Conservation (phyloP, 2,888 invertebrate species). For the Mellilla xanthometata region DNA sequence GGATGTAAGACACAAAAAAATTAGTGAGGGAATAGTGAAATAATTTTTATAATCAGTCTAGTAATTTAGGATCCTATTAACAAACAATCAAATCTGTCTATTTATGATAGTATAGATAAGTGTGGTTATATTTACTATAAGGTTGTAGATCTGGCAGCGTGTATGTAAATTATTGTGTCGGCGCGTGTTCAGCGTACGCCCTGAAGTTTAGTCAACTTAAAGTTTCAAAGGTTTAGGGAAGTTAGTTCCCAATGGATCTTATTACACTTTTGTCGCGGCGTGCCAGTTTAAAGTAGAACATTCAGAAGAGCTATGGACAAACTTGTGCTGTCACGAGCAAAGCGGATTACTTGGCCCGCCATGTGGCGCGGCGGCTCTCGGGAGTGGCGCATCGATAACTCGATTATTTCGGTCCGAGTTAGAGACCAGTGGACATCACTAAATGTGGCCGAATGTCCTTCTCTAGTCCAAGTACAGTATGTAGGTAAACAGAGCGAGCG, state of each 20-base stretch:
- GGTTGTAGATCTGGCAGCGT: constrained; percentile 11
- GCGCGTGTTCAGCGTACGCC: constrained; percentile 20
- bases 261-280: constrained; percentile 60
- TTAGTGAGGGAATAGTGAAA: no score
- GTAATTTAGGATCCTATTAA: no score
- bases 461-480: constrained; percentile 12
- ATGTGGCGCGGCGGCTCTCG: constrained; percentile 35
- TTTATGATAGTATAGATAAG: no score
- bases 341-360: constrained; percentile 57
- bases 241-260: constrained; percentile 52
- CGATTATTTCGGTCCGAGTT: constrained; percentile 50
- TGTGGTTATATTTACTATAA: no score
- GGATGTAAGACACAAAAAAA: no score
- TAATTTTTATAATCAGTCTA: no score
- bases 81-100: no score
- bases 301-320: constrained; percentile 60
- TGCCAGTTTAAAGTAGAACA: constrained; percentile 61
- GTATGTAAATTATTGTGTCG: constrained; percentile 21
- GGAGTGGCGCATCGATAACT: constrained; percentile 55
- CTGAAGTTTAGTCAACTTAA: constrained; percentile 31
- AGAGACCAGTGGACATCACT: constrained; percentile 31
- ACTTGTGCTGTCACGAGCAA: constrained; percentile 58
- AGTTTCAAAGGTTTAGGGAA: constrained; percentile 44
- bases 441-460: constrained; percentile 18
- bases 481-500: constrained; percentile 12